phyloP scores from a whole-genome alignment of 2,888 invertebrate species.

The Cartodere bifasciata region DNA sequence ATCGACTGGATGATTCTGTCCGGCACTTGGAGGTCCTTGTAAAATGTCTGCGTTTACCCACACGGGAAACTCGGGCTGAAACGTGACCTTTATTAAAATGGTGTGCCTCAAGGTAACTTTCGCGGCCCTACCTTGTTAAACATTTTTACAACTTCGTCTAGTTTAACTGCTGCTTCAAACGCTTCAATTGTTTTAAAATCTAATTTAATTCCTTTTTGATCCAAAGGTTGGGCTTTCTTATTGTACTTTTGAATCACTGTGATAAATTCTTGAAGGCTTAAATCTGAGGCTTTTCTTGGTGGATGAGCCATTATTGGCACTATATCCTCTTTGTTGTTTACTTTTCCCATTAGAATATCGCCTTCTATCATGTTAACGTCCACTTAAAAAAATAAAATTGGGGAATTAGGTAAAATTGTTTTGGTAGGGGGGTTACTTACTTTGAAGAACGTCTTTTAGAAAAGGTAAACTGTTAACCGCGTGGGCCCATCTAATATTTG shows the following conservation, averaged over 20 bases:
- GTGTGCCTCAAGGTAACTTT: no score
- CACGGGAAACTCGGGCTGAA: slow-evolving; percentile 56
- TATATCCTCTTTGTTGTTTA: slow-evolving; percentile 36
- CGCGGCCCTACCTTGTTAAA: no score
- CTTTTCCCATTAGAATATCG: slow-evolving; percentile 60
- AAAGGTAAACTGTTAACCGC: slow-evolving; percentile 62
- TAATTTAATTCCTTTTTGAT: slow-evolving; percentile 69
- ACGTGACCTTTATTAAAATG: slow-evolving; percentile 17
- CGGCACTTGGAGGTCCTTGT: slow-evolving; percentile 48
- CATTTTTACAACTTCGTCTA: no score
- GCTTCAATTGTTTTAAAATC: slow-evolving; percentile 77
- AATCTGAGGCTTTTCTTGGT: slow-evolving; percentile 56
- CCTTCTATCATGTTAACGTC: slow-evolving; percentile 70
- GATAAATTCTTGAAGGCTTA: slow-evolving; percentile 63
- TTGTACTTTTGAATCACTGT: slow-evolving; percentile 35
- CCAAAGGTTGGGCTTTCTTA: slow-evolving; percentile 33
- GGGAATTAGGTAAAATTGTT: slow-evolving; percentile 2
- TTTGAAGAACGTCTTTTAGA: slow-evolving; percentile 47
- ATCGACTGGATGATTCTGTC: slow-evolving; percentile 50
- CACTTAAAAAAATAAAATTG: slow-evolving; percentile 14
- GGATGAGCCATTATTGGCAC: slow-evolving; percentile 82
- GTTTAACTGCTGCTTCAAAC: slow-evolving; percentile 44
- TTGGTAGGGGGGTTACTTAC: no score
- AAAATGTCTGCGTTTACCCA: slow-evolving; percentile 86
- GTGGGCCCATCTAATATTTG: slow-evolving; percentile 72